Conservation (phyloP, 2,113 vertebrate species). For the Geococcyx californianus region DNA sequence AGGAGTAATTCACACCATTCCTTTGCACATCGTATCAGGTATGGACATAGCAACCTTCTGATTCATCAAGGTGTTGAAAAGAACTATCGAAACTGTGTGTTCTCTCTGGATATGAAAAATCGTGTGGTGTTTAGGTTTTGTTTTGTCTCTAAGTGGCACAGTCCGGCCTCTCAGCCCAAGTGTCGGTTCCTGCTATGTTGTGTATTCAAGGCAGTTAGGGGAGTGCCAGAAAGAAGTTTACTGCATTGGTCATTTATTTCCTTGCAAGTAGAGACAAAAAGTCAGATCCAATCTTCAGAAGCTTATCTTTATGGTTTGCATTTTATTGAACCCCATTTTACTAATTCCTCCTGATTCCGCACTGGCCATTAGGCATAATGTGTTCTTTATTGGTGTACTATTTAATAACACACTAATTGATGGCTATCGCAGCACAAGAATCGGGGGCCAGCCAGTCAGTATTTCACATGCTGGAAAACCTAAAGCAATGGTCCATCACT, state of each 20-base stretch:
- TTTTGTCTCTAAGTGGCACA: neutral
- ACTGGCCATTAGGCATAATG: constrained; percentile 70
- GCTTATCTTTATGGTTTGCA: constrained; percentile 77
- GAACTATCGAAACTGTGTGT: neutral
- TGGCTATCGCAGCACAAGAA: constrained; percentile 16
- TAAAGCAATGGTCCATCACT: constrained; percentile 3
- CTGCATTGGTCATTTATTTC: constrained; percentile 26
- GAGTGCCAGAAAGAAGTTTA: neutral
- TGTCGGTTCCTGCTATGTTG: neutral
- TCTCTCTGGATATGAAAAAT: neutral
- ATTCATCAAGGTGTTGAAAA: neutral
- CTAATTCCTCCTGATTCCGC: constrained; percentile 69
- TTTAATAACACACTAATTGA: constrained; percentile 67
- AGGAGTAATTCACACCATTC: neutral
- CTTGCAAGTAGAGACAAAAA: constrained; percentile 42
- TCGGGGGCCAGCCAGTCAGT: neutral
- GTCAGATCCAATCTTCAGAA: constrained; percentile 62
- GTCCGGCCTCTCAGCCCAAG: neutral
- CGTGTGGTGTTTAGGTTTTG: neutral
- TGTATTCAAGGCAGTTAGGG: neutral
- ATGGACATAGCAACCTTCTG: neutral
- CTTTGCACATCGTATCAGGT: accelerated
- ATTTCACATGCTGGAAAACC: neutral
- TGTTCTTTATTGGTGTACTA: constrained; percentile 62
- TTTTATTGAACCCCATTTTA: constrained; percentile 71